Evolutionary conservation across 1,140 invertebrate species (phyloP), one percentile per base, ranked within the genome.

Genomic region (Lordiphosa collinella): DNA sequence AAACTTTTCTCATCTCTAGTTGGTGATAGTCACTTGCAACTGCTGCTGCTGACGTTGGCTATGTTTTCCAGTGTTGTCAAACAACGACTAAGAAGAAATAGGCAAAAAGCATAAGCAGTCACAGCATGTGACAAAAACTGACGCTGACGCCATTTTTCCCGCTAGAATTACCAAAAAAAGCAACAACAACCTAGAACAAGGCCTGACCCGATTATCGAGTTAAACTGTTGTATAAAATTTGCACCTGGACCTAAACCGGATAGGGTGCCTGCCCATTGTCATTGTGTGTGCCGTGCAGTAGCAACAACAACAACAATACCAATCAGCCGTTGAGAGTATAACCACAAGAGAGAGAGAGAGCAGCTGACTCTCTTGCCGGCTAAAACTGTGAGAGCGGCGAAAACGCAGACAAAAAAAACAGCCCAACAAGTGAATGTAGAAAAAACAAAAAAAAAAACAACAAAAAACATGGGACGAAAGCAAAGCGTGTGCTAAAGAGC

Each of bases 221-320:
- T 82, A 76, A 82, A 72, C 58, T 71, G 67, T 68, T 76, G 67
- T 82, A 82, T 84, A 84, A 82, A 82, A 76, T 82, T 82, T 84
- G 76, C 76, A 82, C 76, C 76, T 82, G 76, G 76, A 84, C 76
- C 76, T 82, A 84, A 84, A 82, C 76, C 76, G 78, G 76, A 82
- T 72, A 84, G 78, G 62, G 70, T 76, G 55, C 25, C 25, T 29
- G 25, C 55, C 66, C 76, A 84, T 76, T 84, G 79, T 71, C 66
- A 80, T 68, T 55, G 54, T 44, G 54, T 44, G 29, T 36, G 16
- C 18, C 18, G 16, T 34, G 54, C 52, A 53, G 46, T 65, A 53
- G 54, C 43, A 46, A 67, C 48, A 43, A 44, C 18, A 40, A 10
- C 37, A 51, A 40, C 22, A 36, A 22, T 16, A 58, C 56, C 62